Conservation (phyloP, 2,113 vertebrate species). For the Podarcis raffonei region DNA sequence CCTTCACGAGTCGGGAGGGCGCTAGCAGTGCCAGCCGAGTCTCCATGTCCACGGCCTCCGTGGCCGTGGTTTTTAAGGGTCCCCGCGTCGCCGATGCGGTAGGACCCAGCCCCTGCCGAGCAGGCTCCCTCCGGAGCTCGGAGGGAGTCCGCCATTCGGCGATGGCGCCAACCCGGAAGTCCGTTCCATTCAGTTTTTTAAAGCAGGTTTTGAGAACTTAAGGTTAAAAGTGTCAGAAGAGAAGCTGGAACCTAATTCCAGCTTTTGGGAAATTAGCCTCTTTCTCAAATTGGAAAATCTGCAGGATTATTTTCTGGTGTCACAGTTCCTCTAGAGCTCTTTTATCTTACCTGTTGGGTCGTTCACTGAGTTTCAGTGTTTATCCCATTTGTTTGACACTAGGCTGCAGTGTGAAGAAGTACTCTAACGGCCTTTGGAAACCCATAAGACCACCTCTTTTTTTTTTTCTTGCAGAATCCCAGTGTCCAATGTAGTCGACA, state of each 20-base stretch:
- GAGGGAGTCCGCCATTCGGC: too few species aligned
- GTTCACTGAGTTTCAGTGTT: neutral
- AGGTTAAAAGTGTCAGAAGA: neutral
- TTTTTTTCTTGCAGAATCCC: conserved; percentile 82
- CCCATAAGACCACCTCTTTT: conserved; percentile 8
- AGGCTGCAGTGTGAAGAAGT: neutral
- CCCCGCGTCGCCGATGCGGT: too few species aligned
- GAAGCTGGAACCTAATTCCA: neutral
- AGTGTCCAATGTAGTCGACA: conserved; percentile 94
- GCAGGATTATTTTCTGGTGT: neutral
- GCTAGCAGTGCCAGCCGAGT: too few species aligned
- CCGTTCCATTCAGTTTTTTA: neutral
- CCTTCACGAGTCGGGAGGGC: too few species aligned
- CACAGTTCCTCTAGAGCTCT: neutral
- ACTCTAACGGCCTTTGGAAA: neutral
- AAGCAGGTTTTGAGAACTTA: neutral
- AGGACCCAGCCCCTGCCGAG: too few species aligned
- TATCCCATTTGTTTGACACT: neutral
- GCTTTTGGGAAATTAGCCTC: neutral
- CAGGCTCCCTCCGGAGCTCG: too few species aligned
- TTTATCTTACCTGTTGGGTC: neutral
- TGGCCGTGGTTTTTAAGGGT: too few species aligned
- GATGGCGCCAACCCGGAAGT: too few species aligned
- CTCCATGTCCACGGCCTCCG: too few species aligned
- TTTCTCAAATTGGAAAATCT: neutral